Evolutionary conservation across 2,113 vertebrate genomes (phyloP), one percentile per base, ranked within the genome.

Genomic region (Gasterosteus nipponicus): DNA sequence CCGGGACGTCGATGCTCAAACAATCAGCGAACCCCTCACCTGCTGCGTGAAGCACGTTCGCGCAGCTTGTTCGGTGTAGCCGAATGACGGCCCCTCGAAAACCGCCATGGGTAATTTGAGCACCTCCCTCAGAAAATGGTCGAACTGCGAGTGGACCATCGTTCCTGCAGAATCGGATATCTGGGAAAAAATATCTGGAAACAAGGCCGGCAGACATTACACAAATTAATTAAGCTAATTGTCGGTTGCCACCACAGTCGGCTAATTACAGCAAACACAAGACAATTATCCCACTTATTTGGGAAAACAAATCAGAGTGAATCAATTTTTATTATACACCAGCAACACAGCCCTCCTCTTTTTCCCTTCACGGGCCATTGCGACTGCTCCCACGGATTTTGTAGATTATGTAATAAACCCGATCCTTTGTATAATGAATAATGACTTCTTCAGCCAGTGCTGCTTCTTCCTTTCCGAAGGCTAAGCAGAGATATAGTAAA

Each of bases 41-140:
- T 99, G 97, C 79, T 99, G 98, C 0, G 96, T 89, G 90, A 99
- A 99, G 83, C 98, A 99, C 33, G 94, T 95, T 86, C 95, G 95
- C 26, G 96, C 95, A 1, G 97, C 96, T 83, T 99, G 98, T 72
- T 99, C 98, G 0, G 96, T 98, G 83, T 99, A 99, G 65, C 97
- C 96, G 87, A 99, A 99, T 0, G 98, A 99, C 54, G 98, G 98
- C 3, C 97, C 98, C 94, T 99, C 98, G 11, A 99, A 99, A 41
- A 99, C 96, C 0, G 96, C 96, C 0, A 96, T 97, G 38, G 98
- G 98, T 60, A 99, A 92, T 92, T 99, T 99, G 49, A 99, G 96
- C 87, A 95, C 97, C 85, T 99, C 98, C 44, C 95, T 95, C 70
- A 99, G 94, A 91, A 98, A 99, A 69, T 96, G 94, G 92, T 99